Conservation (phyloP, 2,888 invertebrate species). For the Zele albiditarsus region DNA sequence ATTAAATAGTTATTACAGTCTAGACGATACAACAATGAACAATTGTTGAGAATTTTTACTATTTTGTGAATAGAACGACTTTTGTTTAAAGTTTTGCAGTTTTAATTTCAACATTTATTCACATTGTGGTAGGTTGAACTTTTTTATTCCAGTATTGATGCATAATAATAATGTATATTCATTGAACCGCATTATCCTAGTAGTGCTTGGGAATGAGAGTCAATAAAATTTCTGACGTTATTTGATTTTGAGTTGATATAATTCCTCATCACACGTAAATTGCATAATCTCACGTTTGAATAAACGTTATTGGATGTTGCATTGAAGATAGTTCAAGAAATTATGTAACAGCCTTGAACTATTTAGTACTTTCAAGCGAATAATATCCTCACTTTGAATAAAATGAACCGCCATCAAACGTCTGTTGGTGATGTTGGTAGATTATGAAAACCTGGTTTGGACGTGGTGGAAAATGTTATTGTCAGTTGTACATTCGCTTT, state of each 20-base stretch:
- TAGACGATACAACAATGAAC: too few species aligned
- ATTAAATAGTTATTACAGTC: too few species aligned
- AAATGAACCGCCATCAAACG: not conserved
- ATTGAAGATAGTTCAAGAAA: not conserved
- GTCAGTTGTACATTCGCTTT: not conserved
- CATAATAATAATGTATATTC: too few species aligned
- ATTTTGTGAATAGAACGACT: too few species aligned
- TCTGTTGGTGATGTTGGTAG: not conserved
- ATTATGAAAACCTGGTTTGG: not conserved
- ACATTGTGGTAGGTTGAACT: too few species aligned
- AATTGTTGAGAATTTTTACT: too few species aligned
- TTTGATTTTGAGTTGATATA: not conserved
- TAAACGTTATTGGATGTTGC: not conserved
- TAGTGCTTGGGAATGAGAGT: too few species aligned
- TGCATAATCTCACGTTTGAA: not conserved
- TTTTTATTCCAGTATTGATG: too few species aligned
- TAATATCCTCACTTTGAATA: not conserved
- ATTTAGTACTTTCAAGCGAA: not conserved
- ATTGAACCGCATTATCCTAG: too few species aligned
- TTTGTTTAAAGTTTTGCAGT: too few species aligned
- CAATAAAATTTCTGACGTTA: not conserved
- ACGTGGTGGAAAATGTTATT: not conserved
- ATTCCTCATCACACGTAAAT: not conserved
- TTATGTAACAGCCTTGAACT: not conserved
- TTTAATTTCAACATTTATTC: too few species aligned